Evolutionary conservation across 2,797 vertebrate genomes (phyloP).

Genomic region (Trachurus trachurus): DNA sequence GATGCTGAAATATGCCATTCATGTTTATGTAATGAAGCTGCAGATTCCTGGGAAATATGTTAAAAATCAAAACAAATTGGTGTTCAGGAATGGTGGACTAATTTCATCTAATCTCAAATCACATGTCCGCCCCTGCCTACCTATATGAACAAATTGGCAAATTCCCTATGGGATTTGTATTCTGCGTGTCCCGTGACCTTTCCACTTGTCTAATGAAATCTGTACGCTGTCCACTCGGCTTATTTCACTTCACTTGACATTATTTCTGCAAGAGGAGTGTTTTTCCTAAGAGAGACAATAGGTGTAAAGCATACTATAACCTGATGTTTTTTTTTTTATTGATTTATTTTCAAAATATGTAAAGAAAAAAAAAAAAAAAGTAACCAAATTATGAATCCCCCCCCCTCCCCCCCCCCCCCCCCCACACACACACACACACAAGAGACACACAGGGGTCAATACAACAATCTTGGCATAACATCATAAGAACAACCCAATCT

Average conservation of each 20-base stretch:
- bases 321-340: too few relatives aligned
- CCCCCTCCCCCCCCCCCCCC: background rate
- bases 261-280: background rate
- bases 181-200: conserved; percentile 1
- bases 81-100: background rate
- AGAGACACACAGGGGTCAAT: background rate
- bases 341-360: too few relatives aligned
- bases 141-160: background rate
- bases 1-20: background rate
- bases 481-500: background rate
- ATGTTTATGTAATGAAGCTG: background rate
- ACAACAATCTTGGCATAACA: background rate
- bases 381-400: background rate
- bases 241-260: background rate
- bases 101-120: conserved; percentile 14
- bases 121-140: background rate
- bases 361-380: too few relatives aligned
- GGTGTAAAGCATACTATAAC: background rate
- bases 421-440: background rate
- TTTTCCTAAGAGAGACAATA: background rate
- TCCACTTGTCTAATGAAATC: background rate
- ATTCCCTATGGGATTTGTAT: background rate
- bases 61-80: background rate
- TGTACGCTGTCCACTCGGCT: background rate
- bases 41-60: background rate